Evolutionary conservation across 2,797 vertebrate genomes (phyloP).

Genomic region (Xerus rutilus): DNA sequence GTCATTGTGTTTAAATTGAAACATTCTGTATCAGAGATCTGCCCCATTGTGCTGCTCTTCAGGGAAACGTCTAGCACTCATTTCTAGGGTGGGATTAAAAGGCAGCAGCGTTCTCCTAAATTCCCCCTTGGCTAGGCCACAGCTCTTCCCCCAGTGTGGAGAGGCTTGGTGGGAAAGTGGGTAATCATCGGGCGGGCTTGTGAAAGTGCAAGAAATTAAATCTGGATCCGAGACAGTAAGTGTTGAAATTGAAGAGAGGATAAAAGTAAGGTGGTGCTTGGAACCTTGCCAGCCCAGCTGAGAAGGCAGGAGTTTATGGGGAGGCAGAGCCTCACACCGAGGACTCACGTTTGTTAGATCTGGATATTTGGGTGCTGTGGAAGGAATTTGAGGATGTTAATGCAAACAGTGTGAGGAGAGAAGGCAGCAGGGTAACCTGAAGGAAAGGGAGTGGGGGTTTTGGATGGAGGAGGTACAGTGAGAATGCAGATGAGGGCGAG

Average conservation of each 20-base stretch:
- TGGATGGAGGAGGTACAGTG: background rate
- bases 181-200: background rate
- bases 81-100: background rate
- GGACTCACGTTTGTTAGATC: background rate
- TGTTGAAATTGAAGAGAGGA: background rate
- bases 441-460: background rate
- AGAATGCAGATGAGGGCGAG: background rate
- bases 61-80: background rate
- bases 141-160: background rate
- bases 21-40: background rate
- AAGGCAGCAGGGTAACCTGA: background rate
- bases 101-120: background rate
- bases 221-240: background rate
- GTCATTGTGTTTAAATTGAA: background rate
- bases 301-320: background rate
- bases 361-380: background rate
- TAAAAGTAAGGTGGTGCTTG: background rate
- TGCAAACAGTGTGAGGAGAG: background rate
- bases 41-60: background rate
- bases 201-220: background rate
- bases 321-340: background rate
- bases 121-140: background rate
- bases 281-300: background rate
- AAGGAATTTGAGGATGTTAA: background rate
- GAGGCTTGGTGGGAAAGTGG: background rate